phyloP scores from a whole-genome alignment of 2,888 invertebrate genomes.

The Apodemia duryi region DNA sequence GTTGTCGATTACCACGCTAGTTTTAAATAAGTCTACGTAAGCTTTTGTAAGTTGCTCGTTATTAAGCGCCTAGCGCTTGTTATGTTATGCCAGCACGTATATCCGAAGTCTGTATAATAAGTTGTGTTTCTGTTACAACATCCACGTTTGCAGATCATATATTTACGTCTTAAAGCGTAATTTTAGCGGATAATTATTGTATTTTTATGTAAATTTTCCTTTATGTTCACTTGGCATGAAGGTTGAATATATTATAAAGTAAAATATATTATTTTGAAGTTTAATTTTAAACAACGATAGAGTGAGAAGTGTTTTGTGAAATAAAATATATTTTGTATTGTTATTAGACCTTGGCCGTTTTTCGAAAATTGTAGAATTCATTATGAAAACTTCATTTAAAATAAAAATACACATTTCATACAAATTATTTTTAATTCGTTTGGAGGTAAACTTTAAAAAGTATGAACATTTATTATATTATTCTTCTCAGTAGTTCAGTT shows the following conservation, averaged over 20 bases:
- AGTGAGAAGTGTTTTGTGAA: not conserved
- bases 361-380: not conserved
- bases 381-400: not conserved
- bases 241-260: not conserved
- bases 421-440: too few relatives aligned
- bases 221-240: not conserved
- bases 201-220: constrained; percentile 8
- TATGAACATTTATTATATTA: too few relatives aligned
- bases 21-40: too few relatives aligned
- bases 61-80: too few relatives aligned
- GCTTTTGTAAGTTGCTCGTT: too few relatives aligned
- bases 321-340: not conserved
- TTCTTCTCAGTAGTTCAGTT: too few relatives aligned
- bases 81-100: too few relatives aligned
- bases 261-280: not conserved
- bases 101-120: not conserved
- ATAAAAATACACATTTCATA: too few relatives aligned
- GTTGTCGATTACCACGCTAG: too few relatives aligned
- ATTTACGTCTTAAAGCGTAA: not conserved
- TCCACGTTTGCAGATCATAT: not conserved
- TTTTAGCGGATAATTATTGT: not conserved
- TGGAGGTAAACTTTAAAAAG: too few relatives aligned
- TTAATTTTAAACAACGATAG: not conserved
- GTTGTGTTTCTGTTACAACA: not conserved
- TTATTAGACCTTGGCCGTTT: constrained; percentile 3